Evolutionary conservation across 2,797 vertebrate genomes (phyloP).

Genomic region (Epinephelus malabaricus): DNA sequence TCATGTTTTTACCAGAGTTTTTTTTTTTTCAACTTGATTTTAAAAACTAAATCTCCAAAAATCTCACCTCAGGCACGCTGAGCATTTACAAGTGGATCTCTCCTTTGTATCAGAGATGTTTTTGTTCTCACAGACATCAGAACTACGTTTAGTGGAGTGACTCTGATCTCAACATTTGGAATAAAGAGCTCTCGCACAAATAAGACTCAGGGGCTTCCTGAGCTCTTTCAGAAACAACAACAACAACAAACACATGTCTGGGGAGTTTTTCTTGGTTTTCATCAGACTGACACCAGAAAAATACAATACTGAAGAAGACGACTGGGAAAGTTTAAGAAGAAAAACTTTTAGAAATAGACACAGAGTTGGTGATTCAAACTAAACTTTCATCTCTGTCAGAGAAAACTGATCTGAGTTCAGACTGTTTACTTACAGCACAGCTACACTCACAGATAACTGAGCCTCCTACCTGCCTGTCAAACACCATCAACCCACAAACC

Average conservation of each 20-base stretch:
- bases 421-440: too few species aligned
- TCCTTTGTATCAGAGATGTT: not conserved
- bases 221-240: not conserved
- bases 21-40: too few species aligned
- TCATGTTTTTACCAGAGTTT: not conserved
- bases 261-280: too few species aligned
- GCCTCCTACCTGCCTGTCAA: too few species aligned
- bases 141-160: not conserved
- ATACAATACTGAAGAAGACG: not conserved
- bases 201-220: too few species aligned
- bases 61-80: not conserved
- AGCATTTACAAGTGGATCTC: not conserved
- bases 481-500: too few species aligned
- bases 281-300: not conserved
- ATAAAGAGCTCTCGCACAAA: not conserved
- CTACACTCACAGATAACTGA: too few species aligned
- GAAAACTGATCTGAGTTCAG: too few species aligned
- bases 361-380: too few species aligned
- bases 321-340: not conserved
- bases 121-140: not conserved
- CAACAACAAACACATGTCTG: not conserved
- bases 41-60: not conserved
- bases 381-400: too few species aligned
- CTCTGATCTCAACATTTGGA: not conserved
- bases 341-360: not conserved